A percentile compares a stretch with the other conserved stretches of the same genome.
These are phyloP conservation scores for Xiphophorus maculatus DNA, from an alignment of 2,113 vertebrate genomes.

Conservation along the genomic window DNA sequence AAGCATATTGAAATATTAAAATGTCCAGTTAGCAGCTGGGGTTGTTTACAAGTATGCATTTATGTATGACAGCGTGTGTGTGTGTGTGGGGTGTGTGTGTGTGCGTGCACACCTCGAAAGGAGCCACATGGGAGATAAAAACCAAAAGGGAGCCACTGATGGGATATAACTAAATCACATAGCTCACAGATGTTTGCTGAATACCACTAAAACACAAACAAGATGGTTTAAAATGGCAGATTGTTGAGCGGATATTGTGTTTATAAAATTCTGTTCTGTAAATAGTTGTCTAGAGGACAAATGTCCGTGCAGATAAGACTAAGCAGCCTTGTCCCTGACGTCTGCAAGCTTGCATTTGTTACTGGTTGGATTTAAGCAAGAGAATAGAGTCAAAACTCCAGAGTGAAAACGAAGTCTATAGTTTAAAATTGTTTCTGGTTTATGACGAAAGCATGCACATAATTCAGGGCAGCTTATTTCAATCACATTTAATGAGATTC, in stretches of 20 bases:
- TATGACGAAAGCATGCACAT: background rate
- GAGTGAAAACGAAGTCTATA: background rate
- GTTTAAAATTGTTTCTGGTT: background rate
- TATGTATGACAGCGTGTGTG: slow-evolving; percentile 22
- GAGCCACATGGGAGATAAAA: slow-evolving; percentile 53
- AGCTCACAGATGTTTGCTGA: slow-evolving; percentile 69
- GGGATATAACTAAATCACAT: slow-evolving; percentile 64
- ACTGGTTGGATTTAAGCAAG: slow-evolving; percentile 2
- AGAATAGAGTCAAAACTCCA: background rate
- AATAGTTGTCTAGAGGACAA: slow-evolving; percentile 32
- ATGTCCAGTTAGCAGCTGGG: slow-evolving; percentile 51
- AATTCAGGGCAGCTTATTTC: too few relatives aligned
- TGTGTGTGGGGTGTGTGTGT: slow-evolving; percentile 7
- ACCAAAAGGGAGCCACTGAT: slow-evolving; percentile 59
- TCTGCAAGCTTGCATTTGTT: background rate
- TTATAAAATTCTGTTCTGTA: slow-evolving; percentile 26
- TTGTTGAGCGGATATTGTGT: slow-evolving; percentile 24
- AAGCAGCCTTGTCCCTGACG: background rate
- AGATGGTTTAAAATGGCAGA: slow-evolving; percentile 33
- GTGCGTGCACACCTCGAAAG: slow-evolving; percentile 33
- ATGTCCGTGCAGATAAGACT: slow-evolving; percentile 3
- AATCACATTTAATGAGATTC: too few relatives aligned
- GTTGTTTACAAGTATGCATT: slow-evolving; percentile 54
- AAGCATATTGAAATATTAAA: slow-evolving; percentile 41
- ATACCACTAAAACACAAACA: slow-evolving; percentile 40